These are phyloP conservation scores for Drosophila elegans DNA, from an alignment of 1,140 invertebrate genomes.

Conservation along the genomic window DNA sequence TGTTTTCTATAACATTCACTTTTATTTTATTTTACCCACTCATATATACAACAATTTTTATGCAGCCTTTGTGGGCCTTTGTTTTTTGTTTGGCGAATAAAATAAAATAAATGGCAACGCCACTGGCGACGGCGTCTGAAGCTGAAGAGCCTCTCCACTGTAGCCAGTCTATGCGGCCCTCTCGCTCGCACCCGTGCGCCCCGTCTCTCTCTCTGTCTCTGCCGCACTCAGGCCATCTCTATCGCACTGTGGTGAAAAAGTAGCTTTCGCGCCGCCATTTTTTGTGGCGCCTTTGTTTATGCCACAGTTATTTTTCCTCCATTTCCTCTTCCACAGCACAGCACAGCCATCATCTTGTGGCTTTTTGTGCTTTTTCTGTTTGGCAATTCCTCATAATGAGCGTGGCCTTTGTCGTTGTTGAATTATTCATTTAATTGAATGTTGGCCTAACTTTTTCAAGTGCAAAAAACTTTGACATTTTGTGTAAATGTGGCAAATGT, in stretches of 20 bases:
- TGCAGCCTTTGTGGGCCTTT: constrained; percentile 42
- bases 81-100: constrained; percentile 74
- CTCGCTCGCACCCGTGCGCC: constrained; percentile 21
- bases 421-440: constrained; percentile 76
- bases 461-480: constrained; percentile 83
- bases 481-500: constrained; percentile 78
- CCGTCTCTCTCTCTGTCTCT: constrained; percentile 23
- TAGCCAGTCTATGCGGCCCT: constrained; percentile 50
- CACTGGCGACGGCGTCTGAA: constrained; percentile 64
- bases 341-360: constrained; percentile 29
- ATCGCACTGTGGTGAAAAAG: constrained; percentile 53
- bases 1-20: constrained; percentile 71
- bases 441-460: constrained; percentile 76
- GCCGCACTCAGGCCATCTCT: constrained; percentile 7
- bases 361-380: constrained; percentile 68
- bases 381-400: constrained; percentile 78
- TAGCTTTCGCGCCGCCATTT: constrained; percentile 84
- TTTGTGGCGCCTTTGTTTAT: constrained; percentile 82
- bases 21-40: constrained; percentile 37
- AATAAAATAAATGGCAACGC: constrained; percentile 83
- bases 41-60: constrained; percentile 33
- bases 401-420: constrained; percentile 50
- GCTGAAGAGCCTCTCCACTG: constrained; percentile 71
- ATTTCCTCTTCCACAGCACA: not conserved
- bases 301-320: constrained; percentile 65